Percentiles rank a stretch among this genome's conserved stretches.
These are phyloP conservation scores for Synodontis membranacea DNA, from an alignment of 2,113 vertebrate genomes.

Conservation along the genomic window DNA sequence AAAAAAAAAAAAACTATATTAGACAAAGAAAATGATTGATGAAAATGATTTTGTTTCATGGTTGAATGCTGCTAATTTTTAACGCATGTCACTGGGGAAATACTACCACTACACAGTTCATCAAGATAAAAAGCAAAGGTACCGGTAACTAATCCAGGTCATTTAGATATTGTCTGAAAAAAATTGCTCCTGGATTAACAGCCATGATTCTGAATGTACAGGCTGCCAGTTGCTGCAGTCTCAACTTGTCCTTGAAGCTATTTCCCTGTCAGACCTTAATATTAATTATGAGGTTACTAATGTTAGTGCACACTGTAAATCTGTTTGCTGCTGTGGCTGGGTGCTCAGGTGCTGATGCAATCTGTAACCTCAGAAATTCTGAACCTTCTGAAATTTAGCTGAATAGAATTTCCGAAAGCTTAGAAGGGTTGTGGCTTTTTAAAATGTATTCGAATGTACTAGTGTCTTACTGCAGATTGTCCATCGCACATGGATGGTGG, in stretches of 20 bases:
- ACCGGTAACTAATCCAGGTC: background rate
- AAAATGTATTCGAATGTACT: background rate
- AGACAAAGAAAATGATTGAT: background rate
- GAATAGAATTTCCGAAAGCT: background rate
- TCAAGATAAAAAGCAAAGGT: background rate
- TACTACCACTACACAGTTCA: background rate
- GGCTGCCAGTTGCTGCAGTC: background rate
- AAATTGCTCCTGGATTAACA: background rate
- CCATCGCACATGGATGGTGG: background rate
- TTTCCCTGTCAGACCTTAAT: background rate
- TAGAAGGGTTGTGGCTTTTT: background rate
- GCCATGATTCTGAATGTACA: background rate
- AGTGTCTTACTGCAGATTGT: background rate
- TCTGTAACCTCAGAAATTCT: background rate
- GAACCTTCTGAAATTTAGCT: background rate
- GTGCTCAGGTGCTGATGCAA: background rate
- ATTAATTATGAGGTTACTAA: conserved; percentile 21
- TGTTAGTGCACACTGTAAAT: background rate
- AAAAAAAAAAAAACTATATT: too few relatives aligned
- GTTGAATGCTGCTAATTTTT: background rate
- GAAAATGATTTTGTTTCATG: background rate
- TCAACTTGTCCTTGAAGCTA: background rate
- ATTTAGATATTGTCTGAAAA: background rate
- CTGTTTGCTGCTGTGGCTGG: background rate
- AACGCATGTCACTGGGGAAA: background rate